Percentiles rank a stretch among this genome's conserved stretches.
phyloP scores from a whole-genome alignment of 2,113 vertebrate species.

The Pelusios castaneus region DNA sequence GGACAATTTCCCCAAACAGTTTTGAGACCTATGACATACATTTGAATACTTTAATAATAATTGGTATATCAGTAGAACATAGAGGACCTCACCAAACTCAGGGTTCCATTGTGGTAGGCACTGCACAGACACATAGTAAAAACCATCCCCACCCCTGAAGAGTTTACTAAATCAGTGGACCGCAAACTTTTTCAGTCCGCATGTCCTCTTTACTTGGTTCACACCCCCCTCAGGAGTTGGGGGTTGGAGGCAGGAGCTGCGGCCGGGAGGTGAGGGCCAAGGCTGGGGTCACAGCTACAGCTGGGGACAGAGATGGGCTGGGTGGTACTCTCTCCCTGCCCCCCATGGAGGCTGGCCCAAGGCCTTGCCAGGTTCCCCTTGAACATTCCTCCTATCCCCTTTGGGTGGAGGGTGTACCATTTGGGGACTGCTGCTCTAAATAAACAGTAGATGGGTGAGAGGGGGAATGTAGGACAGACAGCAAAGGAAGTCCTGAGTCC shows the following conservation, averaged over 20 bases:
- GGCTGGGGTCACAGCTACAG: no score
- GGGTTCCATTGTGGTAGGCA: neutral
- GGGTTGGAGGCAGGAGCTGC: no score
- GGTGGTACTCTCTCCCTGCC: no score
- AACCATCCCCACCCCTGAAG: constrained; percentile 17
- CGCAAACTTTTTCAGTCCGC: no score
- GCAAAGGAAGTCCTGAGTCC: neutral
- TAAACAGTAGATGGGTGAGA: neutral
- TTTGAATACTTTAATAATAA: neutral
- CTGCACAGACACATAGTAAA: neutral
- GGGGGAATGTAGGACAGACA: neutral
- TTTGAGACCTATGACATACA: neutral
- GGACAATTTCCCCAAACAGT: neutral
- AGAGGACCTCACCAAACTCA: neutral
- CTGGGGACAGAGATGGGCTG: no score
- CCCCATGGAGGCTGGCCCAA: no score
- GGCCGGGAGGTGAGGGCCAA: no score
- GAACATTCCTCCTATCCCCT: no score
- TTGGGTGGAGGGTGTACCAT: no score
- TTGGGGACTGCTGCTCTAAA: neutral
- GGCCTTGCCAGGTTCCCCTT: no score
- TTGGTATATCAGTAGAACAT: neutral
- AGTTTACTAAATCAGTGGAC: neutral
- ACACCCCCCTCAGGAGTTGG: no score
- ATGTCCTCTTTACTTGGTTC: no score